phyloP scores from a whole-genome alignment of 1,140 invertebrate species.

The Ceratosolen solmsi region DNA sequence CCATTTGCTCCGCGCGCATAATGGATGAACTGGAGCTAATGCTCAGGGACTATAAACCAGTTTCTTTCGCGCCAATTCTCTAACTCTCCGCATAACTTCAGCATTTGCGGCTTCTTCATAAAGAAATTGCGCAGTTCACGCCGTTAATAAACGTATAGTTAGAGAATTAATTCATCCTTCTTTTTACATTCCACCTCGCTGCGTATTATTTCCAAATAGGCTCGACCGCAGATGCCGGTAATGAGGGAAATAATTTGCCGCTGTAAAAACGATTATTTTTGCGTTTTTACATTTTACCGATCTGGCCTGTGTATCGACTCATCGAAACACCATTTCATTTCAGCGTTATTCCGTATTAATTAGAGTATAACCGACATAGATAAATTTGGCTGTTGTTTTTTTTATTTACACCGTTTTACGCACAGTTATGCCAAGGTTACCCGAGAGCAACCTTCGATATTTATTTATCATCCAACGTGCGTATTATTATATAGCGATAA shows the following conservation, averaged over 20 bases:
- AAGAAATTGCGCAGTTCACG: not conserved
- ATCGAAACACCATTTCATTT: no score
- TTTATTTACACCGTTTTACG: no score
- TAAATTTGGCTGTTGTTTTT: no score
- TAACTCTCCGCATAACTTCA: not conserved
- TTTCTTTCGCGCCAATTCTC: slow-evolving; percentile 1
- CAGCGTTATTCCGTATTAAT: no score
- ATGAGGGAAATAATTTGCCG: not conserved
- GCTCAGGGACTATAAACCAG: slow-evolving; percentile 33
- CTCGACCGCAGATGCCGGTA: not conserved
- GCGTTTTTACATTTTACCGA: no score
- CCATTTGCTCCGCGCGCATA: not conserved
- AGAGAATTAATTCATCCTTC: not conserved
- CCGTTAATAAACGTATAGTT: not conserved
- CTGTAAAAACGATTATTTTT: no score
- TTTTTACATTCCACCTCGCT: not conserved
- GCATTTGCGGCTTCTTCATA: not conserved
- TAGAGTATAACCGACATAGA: no score
- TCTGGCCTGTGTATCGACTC: no score
- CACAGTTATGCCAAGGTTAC: no score
- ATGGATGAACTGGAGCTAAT: slow-evolving; percentile 24
- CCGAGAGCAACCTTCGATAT: no score
- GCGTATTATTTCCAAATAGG: not conserved
- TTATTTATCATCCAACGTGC: no score
- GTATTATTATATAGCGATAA: no score